These are phyloP conservation scores for Coelopa pilipes DNA, from an alignment of 2,888 invertebrate species.

Conservation along the genomic window DNA sequence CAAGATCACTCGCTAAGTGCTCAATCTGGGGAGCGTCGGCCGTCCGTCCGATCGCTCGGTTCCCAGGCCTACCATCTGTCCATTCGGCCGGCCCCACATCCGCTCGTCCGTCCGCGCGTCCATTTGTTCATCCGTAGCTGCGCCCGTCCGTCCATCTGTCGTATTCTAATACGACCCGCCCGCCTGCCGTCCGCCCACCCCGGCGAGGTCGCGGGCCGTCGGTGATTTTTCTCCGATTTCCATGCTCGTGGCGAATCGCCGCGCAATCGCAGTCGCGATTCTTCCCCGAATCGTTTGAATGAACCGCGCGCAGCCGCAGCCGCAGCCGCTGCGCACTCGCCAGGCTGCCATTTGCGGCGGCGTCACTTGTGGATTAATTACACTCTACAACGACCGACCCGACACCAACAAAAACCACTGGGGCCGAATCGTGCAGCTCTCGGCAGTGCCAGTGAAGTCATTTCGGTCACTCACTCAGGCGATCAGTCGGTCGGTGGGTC, in stretches of 20 bases:
- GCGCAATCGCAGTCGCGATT: background rate
- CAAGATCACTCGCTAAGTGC: conserved; percentile 28
- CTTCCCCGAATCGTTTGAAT: conserved; percentile 26
- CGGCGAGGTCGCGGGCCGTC: background rate
- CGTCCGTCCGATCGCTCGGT: background rate
- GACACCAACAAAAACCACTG: background rate
- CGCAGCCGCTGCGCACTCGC: conserved; percentile 15
- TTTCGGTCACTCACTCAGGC: conserved; percentile 3
- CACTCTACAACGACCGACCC: conserved; percentile 30
- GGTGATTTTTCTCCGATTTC: conserved; percentile 26
- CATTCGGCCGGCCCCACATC: background rate
- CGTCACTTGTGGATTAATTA: conserved; percentile 50
- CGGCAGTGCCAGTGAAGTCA: conserved; percentile 27
- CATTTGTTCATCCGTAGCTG: conserved; percentile 11
- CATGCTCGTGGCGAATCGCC: conserved; percentile 17
- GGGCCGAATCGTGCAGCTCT: conserved; percentile 16
- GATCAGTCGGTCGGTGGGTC: background rate
- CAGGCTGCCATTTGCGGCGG: conserved; percentile 46
- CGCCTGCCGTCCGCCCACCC: too few relatives aligned
- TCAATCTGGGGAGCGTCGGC: background rate
- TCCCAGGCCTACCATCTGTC: background rate
- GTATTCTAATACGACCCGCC: too few relatives aligned
- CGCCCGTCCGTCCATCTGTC: conserved; percentile 30
- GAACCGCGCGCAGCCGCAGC: conserved; percentile 1
- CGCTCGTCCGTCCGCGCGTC: conserved; percentile 31